Evolutionary conservation across 2,797 vertebrate species (phyloP).

Genomic region (Crenuchus spilurus): DNA sequence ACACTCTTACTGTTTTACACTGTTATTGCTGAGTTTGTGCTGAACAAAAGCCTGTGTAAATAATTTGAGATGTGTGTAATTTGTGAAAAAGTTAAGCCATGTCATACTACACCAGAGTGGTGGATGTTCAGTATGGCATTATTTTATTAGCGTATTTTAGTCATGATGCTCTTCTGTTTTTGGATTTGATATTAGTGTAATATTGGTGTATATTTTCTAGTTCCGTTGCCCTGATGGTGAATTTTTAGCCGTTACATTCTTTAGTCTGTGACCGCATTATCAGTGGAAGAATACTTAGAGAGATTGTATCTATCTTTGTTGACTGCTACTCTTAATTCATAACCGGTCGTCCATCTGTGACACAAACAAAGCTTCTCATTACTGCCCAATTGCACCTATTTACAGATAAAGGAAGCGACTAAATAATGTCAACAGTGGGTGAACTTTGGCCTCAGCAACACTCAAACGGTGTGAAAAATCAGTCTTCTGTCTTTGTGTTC

Average conservation of each 20-base stretch:
- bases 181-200: too few relatives aligned
- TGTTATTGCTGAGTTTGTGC: too few relatives aligned
- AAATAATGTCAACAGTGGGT: background rate
- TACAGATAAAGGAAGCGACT: background rate
- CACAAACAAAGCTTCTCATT: background rate
- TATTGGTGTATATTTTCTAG: too few relatives aligned
- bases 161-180: background rate
- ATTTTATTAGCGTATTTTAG: too few relatives aligned
- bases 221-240: too few relatives aligned
- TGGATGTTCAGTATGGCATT: too few relatives aligned
- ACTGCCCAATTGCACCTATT: background rate
- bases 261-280: background rate
- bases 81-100: too few relatives aligned
- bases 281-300: background rate
- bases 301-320: background rate
- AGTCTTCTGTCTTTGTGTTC: background rate
- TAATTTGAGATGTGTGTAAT: too few relatives aligned
- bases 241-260: too few relatives aligned
- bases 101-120: too few relatives aligned
- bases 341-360: background rate
- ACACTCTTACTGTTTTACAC: too few relatives aligned
- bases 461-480: background rate
- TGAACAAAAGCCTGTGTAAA: too few relatives aligned
- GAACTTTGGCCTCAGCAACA: background rate
- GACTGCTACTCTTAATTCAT: background rate